Percentiles rank a stretch among this genome's conserved stretches.
Conservation (phyloP, 2,797 vertebrate species). For the Xenops minutus region DNA sequence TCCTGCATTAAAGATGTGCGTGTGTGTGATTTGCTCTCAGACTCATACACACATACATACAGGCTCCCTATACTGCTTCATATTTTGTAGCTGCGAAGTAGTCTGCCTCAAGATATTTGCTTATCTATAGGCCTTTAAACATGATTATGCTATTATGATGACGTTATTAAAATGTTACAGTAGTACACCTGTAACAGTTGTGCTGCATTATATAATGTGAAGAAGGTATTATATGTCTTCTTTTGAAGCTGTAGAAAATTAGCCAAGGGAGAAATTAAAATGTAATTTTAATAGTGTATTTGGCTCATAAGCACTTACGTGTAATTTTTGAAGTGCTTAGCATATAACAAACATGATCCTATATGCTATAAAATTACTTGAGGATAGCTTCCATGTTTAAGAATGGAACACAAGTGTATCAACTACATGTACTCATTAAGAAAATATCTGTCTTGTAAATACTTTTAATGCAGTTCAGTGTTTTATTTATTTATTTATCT, state of each 20-base stretch:
- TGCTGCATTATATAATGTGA: not conserved
- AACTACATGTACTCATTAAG: not conserved
- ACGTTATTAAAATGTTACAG: conserved; percentile 2
- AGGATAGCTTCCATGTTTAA: not conserved
- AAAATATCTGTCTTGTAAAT: not conserved
- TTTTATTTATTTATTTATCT: not conserved
- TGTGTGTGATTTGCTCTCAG: not conserved
- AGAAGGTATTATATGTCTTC: not conserved
- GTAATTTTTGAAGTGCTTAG: conserved; percentile 3
- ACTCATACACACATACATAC: not conserved
- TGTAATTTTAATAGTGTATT: conserved; percentile 23
- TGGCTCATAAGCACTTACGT: not conserved
- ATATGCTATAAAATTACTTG: not conserved
- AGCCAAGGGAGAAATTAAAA: conserved; percentile 12
- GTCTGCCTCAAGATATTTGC: not conserved
- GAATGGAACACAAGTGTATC: not conserved
- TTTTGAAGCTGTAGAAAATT: not conserved
- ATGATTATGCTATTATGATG: not conserved
- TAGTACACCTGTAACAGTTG: not conserved
- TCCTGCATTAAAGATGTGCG: accelerated
- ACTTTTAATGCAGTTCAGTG: not conserved
- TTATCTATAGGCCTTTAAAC: not conserved
- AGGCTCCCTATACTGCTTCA: not conserved
- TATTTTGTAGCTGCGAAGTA: not conserved
- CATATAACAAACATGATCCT: not conserved